These are phyloP conservation scores for Hycleus cichorii DNA, from an alignment of 1,140 invertebrate species.

Conservation along the genomic window DNA sequence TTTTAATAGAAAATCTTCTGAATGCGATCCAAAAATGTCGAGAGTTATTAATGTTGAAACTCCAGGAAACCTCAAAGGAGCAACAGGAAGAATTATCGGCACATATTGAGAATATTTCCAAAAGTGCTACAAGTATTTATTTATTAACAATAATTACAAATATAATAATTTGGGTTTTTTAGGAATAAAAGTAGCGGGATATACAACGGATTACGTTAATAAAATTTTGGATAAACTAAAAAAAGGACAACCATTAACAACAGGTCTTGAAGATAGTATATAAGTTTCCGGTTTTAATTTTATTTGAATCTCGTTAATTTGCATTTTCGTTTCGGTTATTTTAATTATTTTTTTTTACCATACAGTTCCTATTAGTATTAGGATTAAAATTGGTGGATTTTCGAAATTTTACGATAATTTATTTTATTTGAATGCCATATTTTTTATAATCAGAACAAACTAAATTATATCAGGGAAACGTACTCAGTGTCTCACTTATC, in stretches of 20 bases:
- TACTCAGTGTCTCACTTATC: too few relatives aligned
- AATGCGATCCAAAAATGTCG: constrained; percentile 60
- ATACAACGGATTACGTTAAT: constrained; percentile 82
- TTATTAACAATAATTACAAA: not conserved
- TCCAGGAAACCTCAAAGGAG: constrained; percentile 47
- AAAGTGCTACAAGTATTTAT: constrained; percentile 30
- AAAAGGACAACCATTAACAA: constrained; percentile 51
- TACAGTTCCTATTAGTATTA: not conserved
- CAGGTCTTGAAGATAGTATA: constrained; percentile 54
- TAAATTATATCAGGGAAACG: too few relatives aligned
- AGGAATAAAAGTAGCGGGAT: constrained; percentile 71
- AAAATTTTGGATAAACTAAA: constrained; percentile 72
- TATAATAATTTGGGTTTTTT: constrained; percentile 37
- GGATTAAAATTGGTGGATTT: too few relatives aligned
- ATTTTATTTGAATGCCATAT: too few relatives aligned
- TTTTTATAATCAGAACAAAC: too few relatives aligned
- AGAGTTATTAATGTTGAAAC: constrained; percentile 54
- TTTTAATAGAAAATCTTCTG: constrained; percentile 52
- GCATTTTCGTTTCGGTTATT: constrained; percentile 2
- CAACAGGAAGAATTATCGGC: constrained; percentile 55
- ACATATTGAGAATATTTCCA: constrained; percentile 58
- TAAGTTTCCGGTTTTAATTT: constrained; percentile 2
- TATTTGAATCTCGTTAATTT: constrained; percentile 19
- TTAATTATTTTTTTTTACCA: not conserved
- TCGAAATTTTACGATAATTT: too few relatives aligned